Base-by-base conservation (phyloP, 2,113 vertebrate species). In the Rhabdornis inornatus region DNA sequence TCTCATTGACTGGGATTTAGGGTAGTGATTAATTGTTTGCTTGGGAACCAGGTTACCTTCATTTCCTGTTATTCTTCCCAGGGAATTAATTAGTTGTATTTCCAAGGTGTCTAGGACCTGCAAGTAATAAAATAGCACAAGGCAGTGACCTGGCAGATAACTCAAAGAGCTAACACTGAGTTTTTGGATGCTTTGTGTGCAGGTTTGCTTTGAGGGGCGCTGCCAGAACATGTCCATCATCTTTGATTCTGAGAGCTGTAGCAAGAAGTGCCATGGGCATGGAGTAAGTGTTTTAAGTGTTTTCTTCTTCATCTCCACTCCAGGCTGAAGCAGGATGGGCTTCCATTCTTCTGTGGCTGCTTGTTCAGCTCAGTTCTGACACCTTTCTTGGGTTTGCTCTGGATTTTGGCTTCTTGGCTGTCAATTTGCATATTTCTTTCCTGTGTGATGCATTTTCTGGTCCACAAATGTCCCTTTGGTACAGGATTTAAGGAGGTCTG, bases 141-240 rank as follows among this genome's bases (percentile, higher is more conserved):
- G 28, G 13, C 49, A 61, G 53, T 45, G 40, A 60, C 7, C 4
- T 8, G 25, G 27, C 63, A 8, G 10, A 2, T 31, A 19, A 37
- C 57, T 31, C 37, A 15, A 22, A 55, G 40, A 31, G 39, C 18
- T 83, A n/a, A 68, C 7, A 1, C 27, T 35, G 39, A 72, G 8
- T 0, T 68, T 72, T 61, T 74, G 74, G 44, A 13, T 91, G 27
- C 42, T 95, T 87, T 78, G 71, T 44, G 60, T 83, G 77, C 97
- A 99, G 99, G 98, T 99, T 94, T 99, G 99, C 97, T 99, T 99
- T 77, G 98, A 99, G 45, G 99, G 99, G 52, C 98, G 98, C 93
- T 99, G 99, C 97, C 98, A 98, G 94, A 99, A 99, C 95, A 97
- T 98, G 57, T 99, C 99, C 70, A 98, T 79, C 89, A 42, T 99